Conservation (phyloP, 1,140 invertebrate genomes). For the Harlomillsia oculata region DNA sequence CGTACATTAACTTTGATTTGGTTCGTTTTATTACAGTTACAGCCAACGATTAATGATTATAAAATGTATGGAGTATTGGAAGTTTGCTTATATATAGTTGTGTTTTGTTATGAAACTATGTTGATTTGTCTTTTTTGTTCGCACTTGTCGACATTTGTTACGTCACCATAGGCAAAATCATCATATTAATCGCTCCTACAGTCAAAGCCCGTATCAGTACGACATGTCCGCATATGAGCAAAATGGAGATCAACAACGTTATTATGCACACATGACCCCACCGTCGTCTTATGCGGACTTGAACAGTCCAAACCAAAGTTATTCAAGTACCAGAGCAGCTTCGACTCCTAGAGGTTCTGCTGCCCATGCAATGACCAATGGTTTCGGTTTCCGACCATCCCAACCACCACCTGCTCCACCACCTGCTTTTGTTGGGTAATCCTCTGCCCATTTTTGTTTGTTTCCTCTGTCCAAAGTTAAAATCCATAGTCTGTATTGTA, state of each 20-base stretch:
- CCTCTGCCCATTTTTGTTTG: slow-evolving; percentile 10
- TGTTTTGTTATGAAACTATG: too few species aligned
- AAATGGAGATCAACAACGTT: slow-evolving; percentile 4
- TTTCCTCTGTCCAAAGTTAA: not conserved
- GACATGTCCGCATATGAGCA: slow-evolving; percentile 6
- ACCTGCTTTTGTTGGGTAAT: slow-evolving; percentile 34
- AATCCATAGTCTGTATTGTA: not conserved
- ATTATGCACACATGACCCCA: slow-evolving; percentile 6
- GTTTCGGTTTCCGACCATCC: slow-evolving; percentile 49
- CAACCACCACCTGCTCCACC: slow-evolving; percentile 79
- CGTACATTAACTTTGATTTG: too few species aligned
- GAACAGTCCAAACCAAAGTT: slow-evolving; percentile 5
- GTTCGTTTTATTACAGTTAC: too few species aligned
- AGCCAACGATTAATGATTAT: too few species aligned
- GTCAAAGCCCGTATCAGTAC: slow-evolving; percentile 25
- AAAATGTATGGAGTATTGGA: too few species aligned
- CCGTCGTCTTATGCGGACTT: slow-evolving; percentile 7
- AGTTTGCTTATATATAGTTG: too few species aligned
- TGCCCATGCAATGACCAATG: slow-evolving; percentile 3
- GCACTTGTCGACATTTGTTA: too few species aligned
- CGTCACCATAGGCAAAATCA: slow-evolving; percentile 1
- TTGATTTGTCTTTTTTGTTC: too few species aligned
- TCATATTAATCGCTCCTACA: slow-evolving; percentile 16
- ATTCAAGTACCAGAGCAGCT: slow-evolving; percentile 8
- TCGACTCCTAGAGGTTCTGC: slow-evolving; percentile 7